Percentiles rank a stretch among this genome's conserved stretches.
These are phyloP conservation scores for Oscheius sp. DNA, from an alignment of 2,888 invertebrate genomes.

Conservation along the genomic window DNA sequence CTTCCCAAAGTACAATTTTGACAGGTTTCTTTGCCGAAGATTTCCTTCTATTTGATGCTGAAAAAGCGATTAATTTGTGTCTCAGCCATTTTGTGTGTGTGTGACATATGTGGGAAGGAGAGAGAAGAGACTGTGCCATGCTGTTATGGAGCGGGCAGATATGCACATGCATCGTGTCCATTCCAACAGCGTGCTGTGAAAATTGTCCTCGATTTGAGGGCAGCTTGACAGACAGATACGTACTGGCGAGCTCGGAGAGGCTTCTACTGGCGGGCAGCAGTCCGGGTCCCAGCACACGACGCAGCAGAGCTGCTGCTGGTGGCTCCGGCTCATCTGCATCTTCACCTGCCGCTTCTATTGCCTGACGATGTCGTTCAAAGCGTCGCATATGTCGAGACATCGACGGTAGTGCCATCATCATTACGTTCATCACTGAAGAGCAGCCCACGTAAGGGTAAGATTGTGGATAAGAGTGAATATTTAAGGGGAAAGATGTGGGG, in stretches of 20 bases:
- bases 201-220: background rate
- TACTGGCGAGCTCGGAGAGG: conserved; percentile 33
- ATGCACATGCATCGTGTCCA: conserved; percentile 21
- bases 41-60: background rate
- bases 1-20: conserved; percentile 13
- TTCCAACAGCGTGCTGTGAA: conserved; percentile 19
- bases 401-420: conserved; percentile 69
- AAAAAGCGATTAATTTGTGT: background rate
- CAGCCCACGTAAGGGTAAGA: background rate
- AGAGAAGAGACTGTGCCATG: conserved; percentile 8
- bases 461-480: background rate
- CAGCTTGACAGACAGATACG: conserved; percentile 18
- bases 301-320: conserved; percentile 32
- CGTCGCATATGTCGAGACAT: conserved; percentile 64
- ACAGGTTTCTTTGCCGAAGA: no score
- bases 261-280: conserved; percentile 35
- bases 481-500: background rate
- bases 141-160: conserved; percentile 4
- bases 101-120: background rate
- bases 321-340: conserved; percentile 41
- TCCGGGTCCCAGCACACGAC: conserved; percentile 37
- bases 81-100: background rate
- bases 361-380: conserved; percentile 64
- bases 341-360: conserved; percentile 68
- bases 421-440: conserved; percentile 66